Evolutionary conservation across 1,140 invertebrate species (phyloP), one percentile per base, ranked within the genome.

Genomic region (Pectinophora gossypiella): DNA sequence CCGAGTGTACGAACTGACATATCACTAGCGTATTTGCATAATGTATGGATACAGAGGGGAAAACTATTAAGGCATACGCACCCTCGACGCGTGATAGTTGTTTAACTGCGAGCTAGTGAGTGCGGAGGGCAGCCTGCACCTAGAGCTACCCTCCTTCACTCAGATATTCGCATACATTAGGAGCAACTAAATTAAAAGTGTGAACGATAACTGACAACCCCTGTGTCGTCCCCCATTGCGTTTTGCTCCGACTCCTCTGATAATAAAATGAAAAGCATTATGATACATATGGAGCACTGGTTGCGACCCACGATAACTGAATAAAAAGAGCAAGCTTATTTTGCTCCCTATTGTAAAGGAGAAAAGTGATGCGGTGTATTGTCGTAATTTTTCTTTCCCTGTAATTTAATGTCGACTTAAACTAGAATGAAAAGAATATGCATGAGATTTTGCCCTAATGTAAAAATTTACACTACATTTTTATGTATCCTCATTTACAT

Each of bases 21-120:
- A 86, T 86, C 80, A 83, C 77, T 81, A 64, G 68, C 72, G 72
- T 65, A 86, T 86, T 84, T 86, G 80, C 83, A 86, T 86, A 86
- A 86, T 86, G 78, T 84, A 83, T 81, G 73, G 74, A 72, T 70
- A 52, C 54, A 61, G 67, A 69, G 72, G 83, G 76, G 72, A 71
- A 72, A 84, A 83, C 83, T 84, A 83, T 86, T 86, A 84, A 84
- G 77, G 70, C 67, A 56, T 64, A 70, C 68, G 69, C 70, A 71
- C 78, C 73, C 79, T 66, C 60, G 38, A 54, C 61, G 63, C 51
- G 55, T 80, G 77, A 85, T 85, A 85, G 79, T 77, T 79, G 76
- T 85, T 82, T 82, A 85, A 81, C 72, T 64, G 69, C 61, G 56
- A 64, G 71, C 66, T 64, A 64, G 67, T 68, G 59, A 66, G 60